phyloP scores from a whole-genome alignment of 1,140 invertebrate species.

The Rhysida immarginata region DNA sequence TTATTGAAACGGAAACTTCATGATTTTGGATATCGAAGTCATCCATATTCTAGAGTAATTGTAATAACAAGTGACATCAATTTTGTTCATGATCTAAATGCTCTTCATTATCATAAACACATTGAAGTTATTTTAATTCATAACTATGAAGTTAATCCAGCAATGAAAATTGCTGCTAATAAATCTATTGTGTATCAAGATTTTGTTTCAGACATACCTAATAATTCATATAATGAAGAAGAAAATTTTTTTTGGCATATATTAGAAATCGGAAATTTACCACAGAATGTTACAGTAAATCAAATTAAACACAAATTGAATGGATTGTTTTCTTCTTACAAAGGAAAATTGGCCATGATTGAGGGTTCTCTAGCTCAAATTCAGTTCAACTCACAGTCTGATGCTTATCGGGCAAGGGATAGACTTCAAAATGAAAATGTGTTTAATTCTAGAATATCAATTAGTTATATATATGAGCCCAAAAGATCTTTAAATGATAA shows the following conservation, averaged over 20 bases:
- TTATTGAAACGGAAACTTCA: conserved; percentile 13
- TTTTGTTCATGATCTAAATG: conserved; percentile 13
- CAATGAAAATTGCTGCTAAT: conserved; percentile 7
- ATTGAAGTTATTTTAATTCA: conserved; percentile 12
- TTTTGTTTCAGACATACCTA: no score
- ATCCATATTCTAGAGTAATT: conserved; percentile 6
- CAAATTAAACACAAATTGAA: conserved; percentile 2
- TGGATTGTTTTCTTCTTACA: background rate
- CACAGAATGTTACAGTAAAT: background rate
- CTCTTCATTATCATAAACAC: conserved; percentile 10
- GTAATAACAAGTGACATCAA: conserved; percentile 18
- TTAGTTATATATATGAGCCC: no score
- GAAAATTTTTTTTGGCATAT: no score
- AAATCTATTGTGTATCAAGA: conserved; percentile 9
- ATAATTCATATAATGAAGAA: no score
- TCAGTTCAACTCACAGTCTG: no score
- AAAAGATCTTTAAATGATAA: no score
- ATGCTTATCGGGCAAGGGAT: background rate
- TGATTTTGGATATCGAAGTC: conserved; percentile 12
- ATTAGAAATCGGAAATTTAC: conserved; percentile 10
- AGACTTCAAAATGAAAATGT: background rate
- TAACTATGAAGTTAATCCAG: conserved; percentile 7
- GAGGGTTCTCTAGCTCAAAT: no score
- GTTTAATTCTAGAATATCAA: conserved; percentile 11
- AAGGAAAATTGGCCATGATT: conserved; percentile 6